These are phyloP conservation scores for Calypte anna DNA, from an alignment of 2,113 vertebrate genomes.

Conservation along the genomic window DNA sequence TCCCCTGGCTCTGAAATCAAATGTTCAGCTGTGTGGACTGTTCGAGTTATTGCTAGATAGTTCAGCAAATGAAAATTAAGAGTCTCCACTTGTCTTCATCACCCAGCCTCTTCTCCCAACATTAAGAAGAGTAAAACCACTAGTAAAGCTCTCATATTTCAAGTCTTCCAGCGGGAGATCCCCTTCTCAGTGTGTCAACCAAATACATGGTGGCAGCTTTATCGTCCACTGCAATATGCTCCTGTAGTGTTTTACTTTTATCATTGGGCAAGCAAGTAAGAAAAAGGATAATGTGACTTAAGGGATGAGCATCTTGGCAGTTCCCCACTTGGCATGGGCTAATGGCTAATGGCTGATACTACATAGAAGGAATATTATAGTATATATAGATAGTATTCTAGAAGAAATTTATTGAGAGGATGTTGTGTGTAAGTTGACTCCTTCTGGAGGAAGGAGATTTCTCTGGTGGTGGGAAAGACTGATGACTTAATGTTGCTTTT, in stretches of 20 bases:
- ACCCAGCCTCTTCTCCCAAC: background rate
- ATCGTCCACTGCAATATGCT: background rate
- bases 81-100: background rate
- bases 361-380: background rate
- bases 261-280: background rate
- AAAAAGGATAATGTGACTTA: background rate
- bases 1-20: background rate
- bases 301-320: background rate
- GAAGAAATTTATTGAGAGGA: background rate
- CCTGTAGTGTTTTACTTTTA: background rate
- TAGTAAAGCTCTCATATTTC: background rate
- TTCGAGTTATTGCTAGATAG: constrained; percentile 27
- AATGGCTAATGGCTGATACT: background rate
- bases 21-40: background rate
- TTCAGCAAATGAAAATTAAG: constrained; percentile 40
- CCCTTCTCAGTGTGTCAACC: background rate
- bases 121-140: background rate
- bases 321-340: background rate
- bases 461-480: background rate
- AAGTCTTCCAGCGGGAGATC: constrained; percentile 12
- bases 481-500: background rate
- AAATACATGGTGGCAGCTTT: background rate
- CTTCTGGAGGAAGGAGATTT: background rate
- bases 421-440: background rate
- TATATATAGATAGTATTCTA: background rate